phyloP scores from a whole-genome alignment of 2,113 vertebrate species.

The Cyphomyrus discorhynchus region DNA sequence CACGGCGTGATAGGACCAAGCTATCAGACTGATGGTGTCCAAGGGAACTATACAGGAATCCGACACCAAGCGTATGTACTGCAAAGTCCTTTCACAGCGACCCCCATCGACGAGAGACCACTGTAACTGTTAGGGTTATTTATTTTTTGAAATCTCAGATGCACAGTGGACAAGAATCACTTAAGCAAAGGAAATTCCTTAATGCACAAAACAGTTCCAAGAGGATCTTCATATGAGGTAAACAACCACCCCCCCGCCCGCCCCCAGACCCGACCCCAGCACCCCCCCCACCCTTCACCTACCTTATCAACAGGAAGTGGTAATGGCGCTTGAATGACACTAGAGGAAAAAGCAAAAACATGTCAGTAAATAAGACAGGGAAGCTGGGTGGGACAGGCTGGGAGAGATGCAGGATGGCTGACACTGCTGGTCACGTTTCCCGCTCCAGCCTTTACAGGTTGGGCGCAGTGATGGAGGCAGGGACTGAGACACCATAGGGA shows the following conservation, averaged over 20 bases:
- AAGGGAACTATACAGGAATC: background rate
- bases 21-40: background rate
- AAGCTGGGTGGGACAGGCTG: background rate
- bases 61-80: background rate
- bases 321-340: slow-evolving; percentile 91
- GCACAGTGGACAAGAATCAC: background rate
- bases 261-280: background rate
- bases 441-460: background rate
- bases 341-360: slow-evolving; percentile 52
- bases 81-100: background rate
- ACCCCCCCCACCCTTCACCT: slow-evolving; percentile 43
- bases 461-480: background rate
- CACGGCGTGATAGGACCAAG: background rate
- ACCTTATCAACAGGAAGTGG: slow-evolving; percentile 98
- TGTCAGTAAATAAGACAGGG: background rate
- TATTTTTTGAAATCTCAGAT: background rate
- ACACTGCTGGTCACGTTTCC: background rate
- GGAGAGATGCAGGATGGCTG: background rate
- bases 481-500: background rate
- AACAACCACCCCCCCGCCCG: background rate
- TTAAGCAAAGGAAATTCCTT: background rate
- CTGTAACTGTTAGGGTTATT: background rate
- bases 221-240: background rate
- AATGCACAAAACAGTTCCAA: background rate
- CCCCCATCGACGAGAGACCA: background rate